Percentiles rank a stretch among this genome's conserved stretches.
These are phyloP conservation scores for Julus scanicus DNA, from an alignment of 2,888 invertebrate genomes.

Conservation along the genomic window DNA sequence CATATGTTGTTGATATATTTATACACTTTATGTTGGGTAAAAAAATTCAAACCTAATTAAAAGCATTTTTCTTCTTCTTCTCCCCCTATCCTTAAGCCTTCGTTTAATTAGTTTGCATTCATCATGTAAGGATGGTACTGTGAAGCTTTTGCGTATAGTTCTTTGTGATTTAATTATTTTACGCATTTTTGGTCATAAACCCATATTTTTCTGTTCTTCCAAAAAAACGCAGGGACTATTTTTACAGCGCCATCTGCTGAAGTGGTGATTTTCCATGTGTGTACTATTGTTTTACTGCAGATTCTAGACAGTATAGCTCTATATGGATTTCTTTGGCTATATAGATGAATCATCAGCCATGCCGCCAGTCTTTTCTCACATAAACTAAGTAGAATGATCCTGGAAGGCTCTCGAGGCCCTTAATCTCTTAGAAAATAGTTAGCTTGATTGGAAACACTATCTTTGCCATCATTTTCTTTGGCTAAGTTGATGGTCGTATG, in stretches of 20 bases:
- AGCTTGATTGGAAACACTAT: slow-evolving; percentile 47
- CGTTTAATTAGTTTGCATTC: neutral
- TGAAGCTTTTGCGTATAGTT: neutral
- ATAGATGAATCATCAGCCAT: neutral
- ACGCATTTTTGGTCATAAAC: neutral
- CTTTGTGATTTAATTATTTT: neutral
- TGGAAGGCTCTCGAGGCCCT: slow-evolving; percentile 36
- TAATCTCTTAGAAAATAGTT: slow-evolving; percentile 47
- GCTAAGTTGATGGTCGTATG: slow-evolving; percentile 10
- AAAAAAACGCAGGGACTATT: neutral
- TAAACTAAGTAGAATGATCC: slow-evolving; percentile 43
- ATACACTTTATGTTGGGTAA: neutral
- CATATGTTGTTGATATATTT: neutral
- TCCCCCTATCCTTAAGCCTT: slow-evolving; percentile 10
- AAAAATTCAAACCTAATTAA: slow-evolving; percentile 3
- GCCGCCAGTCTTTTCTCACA: slow-evolving; percentile 2
- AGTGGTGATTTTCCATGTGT: neutral
- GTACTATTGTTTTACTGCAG: too few relatives aligned
- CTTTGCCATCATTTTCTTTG: slow-evolving; percentile 34
- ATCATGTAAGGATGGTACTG: neutral
- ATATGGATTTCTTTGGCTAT: neutral
- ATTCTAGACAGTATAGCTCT: too few relatives aligned
- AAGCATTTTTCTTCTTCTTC: slow-evolving; percentile 41
- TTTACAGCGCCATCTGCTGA: neutral
- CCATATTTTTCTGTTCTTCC: neutral